Conservation (phyloP, 1,140 invertebrate genomes). For the Cotesia vestalis region DNA sequence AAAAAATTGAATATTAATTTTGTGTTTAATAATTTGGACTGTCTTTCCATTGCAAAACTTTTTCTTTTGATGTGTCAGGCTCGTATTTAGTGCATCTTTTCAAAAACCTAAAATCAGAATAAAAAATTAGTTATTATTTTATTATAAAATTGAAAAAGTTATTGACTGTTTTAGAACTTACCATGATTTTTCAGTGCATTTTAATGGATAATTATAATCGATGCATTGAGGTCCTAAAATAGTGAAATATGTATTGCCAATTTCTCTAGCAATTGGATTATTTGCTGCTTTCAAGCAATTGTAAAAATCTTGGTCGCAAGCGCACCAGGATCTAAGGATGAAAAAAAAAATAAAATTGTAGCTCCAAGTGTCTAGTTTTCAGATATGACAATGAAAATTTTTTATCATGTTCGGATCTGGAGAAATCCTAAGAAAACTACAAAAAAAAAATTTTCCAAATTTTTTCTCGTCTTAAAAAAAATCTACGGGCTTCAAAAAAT, state of each 20-base stretch:
- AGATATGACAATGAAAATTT: too few species aligned
- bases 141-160: too few species aligned
- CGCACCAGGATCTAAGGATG: slow-evolving; percentile 67
- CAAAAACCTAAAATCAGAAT: slow-evolving; percentile 44
- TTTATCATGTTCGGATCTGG: too few species aligned
- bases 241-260: slow-evolving; percentile 69
- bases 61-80: slow-evolving; percentile 61
- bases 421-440: too few species aligned
- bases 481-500: too few species aligned
- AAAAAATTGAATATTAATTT: too few species aligned
- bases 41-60: slow-evolving; percentile 70
- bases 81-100: slow-evolving; percentile 66
- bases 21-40: slow-evolving; percentile 58
- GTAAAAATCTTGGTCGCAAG: slow-evolving; percentile 68
- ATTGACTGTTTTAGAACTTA: slow-evolving; percentile 40
- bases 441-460: too few species aligned
- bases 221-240: slow-evolving; percentile 69
- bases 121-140: slow-evolving; percentile 37
- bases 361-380: too few species aligned
- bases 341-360: too few species aligned
- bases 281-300: slow-evolving; percentile 66
- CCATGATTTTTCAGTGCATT: slow-evolving; percentile 63
- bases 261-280: slow-evolving; percentile 62
- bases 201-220: slow-evolving; percentile 63
- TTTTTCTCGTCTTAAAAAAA: too few species aligned